Base-by-base conservation (phyloP, 2,888 invertebrate species). In the Cosmia pyralina region DNA sequence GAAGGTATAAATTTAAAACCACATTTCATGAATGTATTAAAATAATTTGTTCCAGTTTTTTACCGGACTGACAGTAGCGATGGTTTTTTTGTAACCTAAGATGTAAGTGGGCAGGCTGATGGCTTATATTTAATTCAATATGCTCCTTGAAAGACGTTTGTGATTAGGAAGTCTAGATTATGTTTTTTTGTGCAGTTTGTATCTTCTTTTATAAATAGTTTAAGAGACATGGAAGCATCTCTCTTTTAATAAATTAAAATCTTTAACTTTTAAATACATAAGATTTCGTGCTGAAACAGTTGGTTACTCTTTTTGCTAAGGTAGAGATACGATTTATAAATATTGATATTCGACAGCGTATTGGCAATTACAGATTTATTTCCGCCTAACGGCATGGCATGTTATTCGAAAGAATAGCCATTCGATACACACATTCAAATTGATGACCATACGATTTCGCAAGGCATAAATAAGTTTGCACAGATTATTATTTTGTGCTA, bases 1-100 rank as follows among this genome's bases (percentile, higher is more conserved):
- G 58, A 58, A 62, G 17, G 38, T 57, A 62, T 71, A 62, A 57
- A 66, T 69, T 82, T 63, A 64, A 82, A 74, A 67, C 46, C 19
- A 50, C 58, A 67, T 81, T 48, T 65, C n/a, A 66, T 58, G 44
- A 52, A 41, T 41, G 34, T 28, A 58, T 58, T 58, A 13, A 28
- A 52, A 41, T 59, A 13, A 48, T 53, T 53, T 60, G 41, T 44
- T 22, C 15, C 34, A 41, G 48, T 57, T 60, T 75, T 74, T 60
- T 38, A 28, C 5, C 41, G n/a, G 17, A 38, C 11, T 57, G 7
- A n/a, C 48, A 55, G 8, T 11, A 38, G n/a, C 22, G 1, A 19
- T 46, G 13, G 0, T 38, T 67, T 46, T 50, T 38, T 53, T 46
- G 22, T 19, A 28, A 28, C 28, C 2, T 28, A 28, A 28, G 28